Evolutionary conservation across 2,888 invertebrate genomes (phyloP), one percentile per base, ranked within the genome.

Genomic region (Apamea crenata): DNA sequence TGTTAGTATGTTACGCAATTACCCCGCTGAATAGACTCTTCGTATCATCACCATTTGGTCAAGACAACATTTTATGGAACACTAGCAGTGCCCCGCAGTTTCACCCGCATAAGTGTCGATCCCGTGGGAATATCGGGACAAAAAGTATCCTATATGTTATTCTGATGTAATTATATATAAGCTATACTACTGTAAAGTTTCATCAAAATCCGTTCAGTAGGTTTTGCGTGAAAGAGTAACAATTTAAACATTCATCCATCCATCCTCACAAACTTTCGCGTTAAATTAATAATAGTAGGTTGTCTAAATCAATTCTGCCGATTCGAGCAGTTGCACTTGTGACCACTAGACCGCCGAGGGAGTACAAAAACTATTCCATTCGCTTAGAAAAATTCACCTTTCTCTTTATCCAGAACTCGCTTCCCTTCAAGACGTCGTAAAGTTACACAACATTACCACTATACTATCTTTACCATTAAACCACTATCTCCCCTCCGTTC

Each of bases 401-500:
- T 81, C 53, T 82, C 50, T 74, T 47, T 14, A 47, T 72, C 59
- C 21, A 47, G 56, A 68, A 25, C 61, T 67, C 29, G 25, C 36
- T 65, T 56, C 40, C 67, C 69, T 74, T 81, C 50, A 78, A 71
- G 53, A 74, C 67, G 25, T 84, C 88, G 18, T 88, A 87, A 89
- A 89, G 65, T 84, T 74, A 81, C 88, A 84, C 86, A 66, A 78
- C 81, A 82, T 88, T 81, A 83, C 80, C 78, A 80, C 75, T 61
- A 50, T 73, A 65, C 70, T 88, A 85, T 88, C 82, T 88, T 69
- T 25, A 65, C 44, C 67, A 85, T 88, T 85, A 88, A 88, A 80
- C 81, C 70, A 80, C 86, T 88, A 88, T 89, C 84, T 82, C 29
- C 61, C 77, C 77, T 59, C 40, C 59, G 16, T 50, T 25, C 50